These are phyloP conservation scores for Epinephelus cyanopodus DNA, from an alignment of 2,113 vertebrate species.

Conservation along the genomic window DNA sequence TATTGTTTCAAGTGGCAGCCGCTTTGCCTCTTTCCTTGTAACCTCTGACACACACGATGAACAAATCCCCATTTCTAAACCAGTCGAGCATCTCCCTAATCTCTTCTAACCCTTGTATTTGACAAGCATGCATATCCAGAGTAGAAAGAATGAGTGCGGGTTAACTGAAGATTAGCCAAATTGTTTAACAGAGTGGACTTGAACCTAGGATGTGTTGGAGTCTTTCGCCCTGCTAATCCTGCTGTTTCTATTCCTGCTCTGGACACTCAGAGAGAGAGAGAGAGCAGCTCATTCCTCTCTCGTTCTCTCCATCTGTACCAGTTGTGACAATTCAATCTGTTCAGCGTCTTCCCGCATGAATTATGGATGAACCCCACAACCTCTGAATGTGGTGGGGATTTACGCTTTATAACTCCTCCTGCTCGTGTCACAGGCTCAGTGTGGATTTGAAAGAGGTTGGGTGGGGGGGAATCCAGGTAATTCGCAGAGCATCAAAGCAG, in stretches of 20 bases:
- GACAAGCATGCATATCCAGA: slow-evolving; percentile 3
- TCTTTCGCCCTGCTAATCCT: slow-evolving; percentile 27
- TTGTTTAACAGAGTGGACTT: slow-evolving; percentile 45
- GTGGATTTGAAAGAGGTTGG: slow-evolving; percentile 42
- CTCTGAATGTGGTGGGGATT: slow-evolving; percentile 50
- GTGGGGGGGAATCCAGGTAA: slow-evolving; percentile 47
- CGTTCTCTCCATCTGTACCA: slow-evolving; percentile 38
- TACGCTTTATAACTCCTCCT: slow-evolving; percentile 49
- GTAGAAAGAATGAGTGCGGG: not conserved
- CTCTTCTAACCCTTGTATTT: slow-evolving; percentile 22
- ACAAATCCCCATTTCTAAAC: slow-evolving; percentile 46
- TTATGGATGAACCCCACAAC: slow-evolving; percentile 70
- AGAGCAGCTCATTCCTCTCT: slow-evolving; percentile 38
- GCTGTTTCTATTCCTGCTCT: slow-evolving; percentile 17
- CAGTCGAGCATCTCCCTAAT: slow-evolving; percentile 32
- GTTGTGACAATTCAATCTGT: slow-evolving; percentile 73
- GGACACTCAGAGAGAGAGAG: slow-evolving; percentile 9
- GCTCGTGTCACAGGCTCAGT: slow-evolving; percentile 55
- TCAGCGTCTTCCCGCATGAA: slow-evolving; percentile 62
- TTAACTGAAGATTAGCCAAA: slow-evolving; percentile 46
- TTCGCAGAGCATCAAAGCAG: slow-evolving; percentile 56
- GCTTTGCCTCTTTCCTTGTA: not conserved
- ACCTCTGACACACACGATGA: slow-evolving; percentile 40
- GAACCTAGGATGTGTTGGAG: slow-evolving; percentile 18
- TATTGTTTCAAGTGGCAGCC: slow-evolving; percentile 18